Conservation (phyloP, 2,888 invertebrate species). For the Rhogogaster chlorosoma region DNA sequence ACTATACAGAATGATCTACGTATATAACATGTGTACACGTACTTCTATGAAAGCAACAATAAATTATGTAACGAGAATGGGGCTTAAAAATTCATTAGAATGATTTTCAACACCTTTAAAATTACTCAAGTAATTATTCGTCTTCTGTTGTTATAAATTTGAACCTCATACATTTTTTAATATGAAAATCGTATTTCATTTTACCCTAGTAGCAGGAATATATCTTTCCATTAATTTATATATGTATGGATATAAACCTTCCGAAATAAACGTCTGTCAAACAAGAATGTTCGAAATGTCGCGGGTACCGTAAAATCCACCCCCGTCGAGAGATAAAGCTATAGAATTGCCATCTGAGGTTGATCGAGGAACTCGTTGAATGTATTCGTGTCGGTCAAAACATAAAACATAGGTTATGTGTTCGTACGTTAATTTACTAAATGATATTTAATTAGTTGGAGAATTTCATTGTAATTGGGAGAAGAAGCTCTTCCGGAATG, state of each 20-base stretch:
- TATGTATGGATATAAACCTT: neutral
- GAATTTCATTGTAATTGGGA: neutral
- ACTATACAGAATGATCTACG: slow-evolving; percentile 22
- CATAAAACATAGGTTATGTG: neutral
- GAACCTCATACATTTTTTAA: neutral
- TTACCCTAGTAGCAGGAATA: neutral
- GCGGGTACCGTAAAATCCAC: neutral
- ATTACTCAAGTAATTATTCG: neutral
- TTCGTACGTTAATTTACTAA: neutral
- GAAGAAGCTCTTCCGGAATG: neutral
- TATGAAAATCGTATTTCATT: neutral
- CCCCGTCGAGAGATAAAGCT: neutral
- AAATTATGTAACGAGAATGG: slow-evolving; percentile 27
- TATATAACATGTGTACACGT: slow-evolving; percentile 11
- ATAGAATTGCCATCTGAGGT: neutral
- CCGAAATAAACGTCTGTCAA: neutral
- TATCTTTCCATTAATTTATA: neutral
- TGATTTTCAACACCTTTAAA: neutral
- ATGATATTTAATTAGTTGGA: neutral
- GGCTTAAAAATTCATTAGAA: neutral
- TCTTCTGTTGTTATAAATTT: neutral
- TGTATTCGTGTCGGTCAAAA: neutral
- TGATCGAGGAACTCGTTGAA: neutral
- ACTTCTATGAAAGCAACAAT: slow-evolving; percentile 30
- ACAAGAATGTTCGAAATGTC: neutral